Conservation (phyloP, 64 coral and sea anemone genomes). For the Dendronephthya gigantea region DNA sequence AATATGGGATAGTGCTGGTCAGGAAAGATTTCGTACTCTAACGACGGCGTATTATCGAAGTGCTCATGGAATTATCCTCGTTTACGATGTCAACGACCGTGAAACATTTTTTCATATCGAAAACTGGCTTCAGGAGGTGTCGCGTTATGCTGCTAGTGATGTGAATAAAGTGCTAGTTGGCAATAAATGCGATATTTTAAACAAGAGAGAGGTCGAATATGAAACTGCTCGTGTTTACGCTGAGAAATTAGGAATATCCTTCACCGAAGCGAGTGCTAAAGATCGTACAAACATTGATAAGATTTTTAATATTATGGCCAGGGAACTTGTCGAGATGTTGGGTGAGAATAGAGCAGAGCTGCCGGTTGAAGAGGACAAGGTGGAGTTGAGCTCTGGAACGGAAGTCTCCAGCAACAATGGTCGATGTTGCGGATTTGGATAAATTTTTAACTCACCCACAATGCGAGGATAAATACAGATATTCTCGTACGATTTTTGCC, state of each 20-base stretch:
- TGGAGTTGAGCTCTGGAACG: background rate
- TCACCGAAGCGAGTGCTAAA: slow-evolving; percentile 93
- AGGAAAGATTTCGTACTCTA: slow-evolving; percentile 81
- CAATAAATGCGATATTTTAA: slow-evolving; percentile 83
- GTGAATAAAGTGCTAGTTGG: slow-evolving; percentile 74
- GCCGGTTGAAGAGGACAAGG: background rate
- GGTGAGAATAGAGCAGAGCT: slow-evolving; percentile 4
- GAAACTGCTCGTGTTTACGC: slow-evolving; percentile 65
- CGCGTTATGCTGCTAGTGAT: slow-evolving; percentile 50
- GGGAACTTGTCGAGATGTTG: slow-evolving; percentile 67
- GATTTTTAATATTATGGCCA: slow-evolving; percentile 83
- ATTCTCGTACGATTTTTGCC: background rate
- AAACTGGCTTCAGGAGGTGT: slow-evolving; percentile 76
- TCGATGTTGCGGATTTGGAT: slow-evolving; percentile 1
- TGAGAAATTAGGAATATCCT: slow-evolving; percentile 66
- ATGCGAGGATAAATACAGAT: background rate
- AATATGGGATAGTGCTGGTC: slow-evolving; percentile 92
- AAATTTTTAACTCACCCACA: background rate
- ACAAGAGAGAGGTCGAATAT: slow-evolving; percentile 69
- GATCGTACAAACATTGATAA: slow-evolving; percentile 86
- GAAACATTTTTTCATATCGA: slow-evolving; percentile 74
- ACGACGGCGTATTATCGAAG: slow-evolving; percentile 75
- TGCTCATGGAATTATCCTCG: slow-evolving; percentile 82
- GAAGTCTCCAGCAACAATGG: background rate
- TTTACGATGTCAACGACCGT: slow-evolving; percentile 92